A percentile compares a stretch with the other conserved stretches of the same genome.
phyloP scores from a whole-genome alignment of 2,797 vertebrate species.

The Oryzias sinensis region DNA sequence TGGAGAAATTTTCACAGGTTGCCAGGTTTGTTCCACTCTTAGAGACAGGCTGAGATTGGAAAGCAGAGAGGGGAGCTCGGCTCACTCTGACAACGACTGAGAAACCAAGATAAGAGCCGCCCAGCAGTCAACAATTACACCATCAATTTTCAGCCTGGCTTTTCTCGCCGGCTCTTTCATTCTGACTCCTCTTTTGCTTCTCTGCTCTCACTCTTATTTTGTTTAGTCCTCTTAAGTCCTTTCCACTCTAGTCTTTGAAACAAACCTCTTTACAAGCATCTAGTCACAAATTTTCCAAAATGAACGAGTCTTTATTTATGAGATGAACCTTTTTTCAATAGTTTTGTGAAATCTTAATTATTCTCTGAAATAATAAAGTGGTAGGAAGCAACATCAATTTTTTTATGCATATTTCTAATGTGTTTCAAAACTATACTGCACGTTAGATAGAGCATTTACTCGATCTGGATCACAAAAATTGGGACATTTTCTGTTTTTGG shows the following conservation, averaged over 20 bases:
- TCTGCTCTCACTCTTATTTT: constrained; percentile 11
- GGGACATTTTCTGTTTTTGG: too few species aligned
- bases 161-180: constrained; percentile 41
- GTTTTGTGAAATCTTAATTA: not conserved
- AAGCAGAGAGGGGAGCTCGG: constrained; percentile 37
- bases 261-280: constrained; percentile 4
- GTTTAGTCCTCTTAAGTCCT: constrained; percentile 1
- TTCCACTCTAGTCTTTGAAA: constrained; percentile 17
- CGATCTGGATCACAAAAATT: too few species aligned
- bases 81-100: constrained; percentile 58
- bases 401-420: too few species aligned
- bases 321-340: not conserved
- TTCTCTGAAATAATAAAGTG: not conserved
- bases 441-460: too few species aligned
- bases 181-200: constrained; percentile 30
- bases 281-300: not conserved
- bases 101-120: constrained; percentile 70
- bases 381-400: too few species aligned
- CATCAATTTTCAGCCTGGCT: constrained; percentile 58
- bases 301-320: not conserved
- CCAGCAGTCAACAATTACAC: constrained; percentile 69
- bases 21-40: constrained; percentile 48
- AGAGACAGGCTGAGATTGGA: constrained; percentile 47
- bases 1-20: constrained; percentile 25
- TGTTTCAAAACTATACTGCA: too few species aligned